phyloP scores from a whole-genome alignment of 2,888 invertebrate species.

The Rhogogaster chlorosoma region DNA sequence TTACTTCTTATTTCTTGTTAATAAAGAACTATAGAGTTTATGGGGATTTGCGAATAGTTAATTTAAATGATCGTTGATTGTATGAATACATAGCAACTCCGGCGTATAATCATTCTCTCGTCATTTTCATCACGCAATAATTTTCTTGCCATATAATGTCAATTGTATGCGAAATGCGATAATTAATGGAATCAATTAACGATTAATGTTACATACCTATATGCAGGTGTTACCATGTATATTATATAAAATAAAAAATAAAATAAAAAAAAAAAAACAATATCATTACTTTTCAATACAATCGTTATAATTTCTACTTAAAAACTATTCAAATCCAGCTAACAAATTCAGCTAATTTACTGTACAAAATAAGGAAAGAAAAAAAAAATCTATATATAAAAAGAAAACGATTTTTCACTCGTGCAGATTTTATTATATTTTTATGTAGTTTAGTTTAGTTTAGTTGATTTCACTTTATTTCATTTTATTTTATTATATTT shows the following conservation, averaged over 20 bases:
- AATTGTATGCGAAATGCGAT: not conserved
- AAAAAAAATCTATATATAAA: slow-evolving; percentile 33
- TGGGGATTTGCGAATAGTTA: slow-evolving; percentile 55
- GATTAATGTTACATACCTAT: not conserved
- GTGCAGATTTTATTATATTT: slow-evolving; percentile 28
- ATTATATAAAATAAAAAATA: too few relatives aligned
- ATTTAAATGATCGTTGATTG: slow-evolving; percentile 39
- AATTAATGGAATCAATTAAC: not conserved
- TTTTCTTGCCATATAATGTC: not conserved
- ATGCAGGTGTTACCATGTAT: not conserved
- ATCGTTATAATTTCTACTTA: slow-evolving; percentile 54
- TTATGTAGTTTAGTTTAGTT: not conserved
- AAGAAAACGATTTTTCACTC: slow-evolving; percentile 6
- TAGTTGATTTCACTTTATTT: not conserved
- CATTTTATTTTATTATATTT: not conserved
- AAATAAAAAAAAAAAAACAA: not conserved
- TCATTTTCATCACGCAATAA: not conserved
- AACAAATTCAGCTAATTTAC: slow-evolving; percentile 61
- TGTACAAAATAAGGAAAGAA: slow-evolving; percentile 59
- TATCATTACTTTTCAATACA: not conserved
- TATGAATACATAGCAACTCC: not conserved
- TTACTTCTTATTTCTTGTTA: slow-evolving; percentile 54
- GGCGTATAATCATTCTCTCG: not conserved
- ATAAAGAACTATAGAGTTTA: slow-evolving; percentile 51
- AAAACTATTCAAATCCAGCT: slow-evolving; percentile 54